These are phyloP conservation scores for Lacanobia oleracea DNA, from an alignment of 2,888 invertebrate genomes.

Conservation along the genomic window DNA sequence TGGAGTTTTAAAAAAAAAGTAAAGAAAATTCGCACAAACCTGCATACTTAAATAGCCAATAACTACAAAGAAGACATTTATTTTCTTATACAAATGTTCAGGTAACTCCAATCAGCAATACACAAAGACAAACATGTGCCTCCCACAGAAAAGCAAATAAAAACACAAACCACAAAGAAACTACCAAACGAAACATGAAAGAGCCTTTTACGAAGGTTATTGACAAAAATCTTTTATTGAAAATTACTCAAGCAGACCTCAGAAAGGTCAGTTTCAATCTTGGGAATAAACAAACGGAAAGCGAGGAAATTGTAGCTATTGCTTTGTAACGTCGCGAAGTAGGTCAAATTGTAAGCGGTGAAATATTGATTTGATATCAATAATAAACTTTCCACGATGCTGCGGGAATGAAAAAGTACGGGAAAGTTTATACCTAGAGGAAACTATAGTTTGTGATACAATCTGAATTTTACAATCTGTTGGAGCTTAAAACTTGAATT, in stretches of 20 bases:
- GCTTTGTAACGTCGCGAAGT: slow-evolving; percentile 52
- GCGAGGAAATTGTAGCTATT: slow-evolving; percentile 49
- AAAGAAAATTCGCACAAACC: not conserved
- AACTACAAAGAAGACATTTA: not conserved
- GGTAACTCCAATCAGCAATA: slow-evolving; percentile 3
- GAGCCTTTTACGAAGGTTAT: slow-evolving; percentile 46
- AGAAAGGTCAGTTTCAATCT: slow-evolving; percentile 51
- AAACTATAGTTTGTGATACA: slow-evolving; percentile 16
- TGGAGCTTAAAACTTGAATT: not conserved
- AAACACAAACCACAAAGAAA: slow-evolving; percentile 38
- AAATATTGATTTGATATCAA: slow-evolving; percentile 55
- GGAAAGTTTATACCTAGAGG: slow-evolving; percentile 16
- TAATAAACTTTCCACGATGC: slow-evolving; percentile 31
- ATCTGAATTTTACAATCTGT: not conserved
- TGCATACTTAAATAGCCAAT: not conserved
- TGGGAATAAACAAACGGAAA: slow-evolving; percentile 49
- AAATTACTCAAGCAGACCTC: slow-evolving; percentile 45
- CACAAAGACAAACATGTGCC: slow-evolving; percentile 25
- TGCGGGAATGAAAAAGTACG: not conserved
- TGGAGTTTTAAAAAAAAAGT: not conserved
- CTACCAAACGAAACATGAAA: slow-evolving; percentile 45
- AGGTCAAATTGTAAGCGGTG: slow-evolving; percentile 51
- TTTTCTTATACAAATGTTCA: not conserved
- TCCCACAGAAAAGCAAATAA: slow-evolving; percentile 29
- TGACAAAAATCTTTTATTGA: slow-evolving; percentile 52